Evolutionary conservation across 2,797 vertebrate genomes (phyloP), one percentile per base, ranked within the genome.

Genomic region (Lacerta agilis): DNA sequence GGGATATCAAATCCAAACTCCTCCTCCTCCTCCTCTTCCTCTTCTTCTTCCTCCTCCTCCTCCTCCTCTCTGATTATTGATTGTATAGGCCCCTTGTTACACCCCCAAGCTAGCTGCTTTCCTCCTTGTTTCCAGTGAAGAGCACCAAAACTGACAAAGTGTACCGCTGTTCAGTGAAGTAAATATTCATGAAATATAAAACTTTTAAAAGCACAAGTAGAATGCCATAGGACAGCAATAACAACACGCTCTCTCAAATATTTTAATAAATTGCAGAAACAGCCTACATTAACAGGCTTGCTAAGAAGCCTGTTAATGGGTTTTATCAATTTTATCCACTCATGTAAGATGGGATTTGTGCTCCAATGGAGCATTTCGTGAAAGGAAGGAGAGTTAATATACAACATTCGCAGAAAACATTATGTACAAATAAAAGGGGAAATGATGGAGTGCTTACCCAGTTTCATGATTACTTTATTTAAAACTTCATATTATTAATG

Each of bases 311-410:
- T 90, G 43, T 87, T 92, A 92, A 91, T 88, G 92, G 92, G 49
- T 83, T 85, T 94, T 85, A 94, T 94, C 86, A 91, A 86, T 90
- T 92, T 92, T 92, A 23, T 88, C 82, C 36, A 79, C 78, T 88
- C 0, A 0, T 85, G 76, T 90, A 90, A 91, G 90, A 93, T 88
- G 71, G 79, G 72, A 72, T 92, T 92, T 83, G 91, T 94, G 88
- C 95, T 93, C 4, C 83, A 87, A 3, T 92, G 88, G 72, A 92
- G 64, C 67, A 88, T 93, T 92, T 93, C 71, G 41, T 90, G 55
- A 87, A 92, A 91, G 77, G 49, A 90, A 76, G 2, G 9, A 93
- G 55, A 86, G 78, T 91, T 90, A 90, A 91, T 93, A 85, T 17
- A 88, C 78, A 3, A 85, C 1, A 9, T 7, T 73, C 4, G 3